phyloP scores from a whole-genome alignment of 2,888 invertebrate species.

The Syritta pipiens region DNA sequence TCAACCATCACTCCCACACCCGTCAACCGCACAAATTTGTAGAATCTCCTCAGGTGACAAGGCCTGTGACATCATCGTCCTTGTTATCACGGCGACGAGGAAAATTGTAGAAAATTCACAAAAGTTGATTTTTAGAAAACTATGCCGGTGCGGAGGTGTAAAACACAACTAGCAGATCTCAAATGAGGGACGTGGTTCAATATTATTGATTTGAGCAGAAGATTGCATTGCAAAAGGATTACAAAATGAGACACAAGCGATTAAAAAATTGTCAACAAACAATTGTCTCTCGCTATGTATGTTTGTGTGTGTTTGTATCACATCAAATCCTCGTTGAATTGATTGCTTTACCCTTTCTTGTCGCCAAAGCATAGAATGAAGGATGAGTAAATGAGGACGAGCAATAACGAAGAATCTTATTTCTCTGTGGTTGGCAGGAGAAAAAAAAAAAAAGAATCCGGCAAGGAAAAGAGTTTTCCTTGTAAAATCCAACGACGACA shows the following conservation, averaged over 20 bases:
- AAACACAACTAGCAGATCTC: too few relatives aligned
- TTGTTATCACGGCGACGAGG: too few relatives aligned
- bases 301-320: slow-evolving; percentile 16
- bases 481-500: not conserved
- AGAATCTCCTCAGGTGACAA: too few relatives aligned
- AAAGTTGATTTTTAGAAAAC: too few relatives aligned
- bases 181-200: too few relatives aligned
- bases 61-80: too few relatives aligned
- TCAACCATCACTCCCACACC: slow-evolving; percentile 32
- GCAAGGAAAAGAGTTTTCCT: slow-evolving; percentile 28
- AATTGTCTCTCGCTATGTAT: not conserved
- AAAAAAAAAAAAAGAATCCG: not conserved
- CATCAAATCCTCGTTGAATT: slow-evolving; percentile 34
- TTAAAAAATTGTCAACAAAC: not conserved
- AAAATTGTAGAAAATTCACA: too few relatives aligned
- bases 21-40: too few relatives aligned
- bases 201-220: too few relatives aligned
- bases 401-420: not conserved
- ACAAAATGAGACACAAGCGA: too few relatives aligned
- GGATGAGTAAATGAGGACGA: not conserved
- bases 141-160: too few relatives aligned
- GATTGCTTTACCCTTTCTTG: slow-evolving; percentile 48
- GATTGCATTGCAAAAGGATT: too few relatives aligned
- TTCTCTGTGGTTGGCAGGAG: slow-evolving; percentile 39
- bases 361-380: not conserved